Base-by-base conservation (phyloP, 92 coral and sea anemone genomes). In the Bergia sp. region DNA sequence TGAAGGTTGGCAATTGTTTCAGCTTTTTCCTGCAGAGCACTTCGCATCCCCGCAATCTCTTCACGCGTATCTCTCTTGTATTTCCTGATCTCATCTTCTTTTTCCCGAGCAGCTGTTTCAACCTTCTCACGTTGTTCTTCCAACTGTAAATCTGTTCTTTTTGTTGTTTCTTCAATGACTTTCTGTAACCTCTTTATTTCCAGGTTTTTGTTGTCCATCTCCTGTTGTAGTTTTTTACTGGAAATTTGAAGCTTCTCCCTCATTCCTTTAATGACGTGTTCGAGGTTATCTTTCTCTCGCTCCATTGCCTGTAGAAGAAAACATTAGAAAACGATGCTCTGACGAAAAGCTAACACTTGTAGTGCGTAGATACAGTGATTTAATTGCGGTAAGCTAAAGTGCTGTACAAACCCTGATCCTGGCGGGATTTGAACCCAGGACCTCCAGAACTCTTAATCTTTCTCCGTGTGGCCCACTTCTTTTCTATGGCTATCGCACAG, bases 151-250 rank as follows among this genome's bases (percentile, higher is more conserved):
- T 84, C 79, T 45, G 23, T 49, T 69, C 37, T 39, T 10, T n/a
- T 69, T 9, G 36, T 7, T 43, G 79, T 69, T 39, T 84, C 79
- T 50, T 84, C 65, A 5, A 43, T 16, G 29, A 37, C 36, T 69
- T 84, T 71, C 55, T 53, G 75, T 76, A 84, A 50, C 67, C 64
- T 69, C n/a, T 42, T 71, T 15, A 84, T 39, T 36, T 84, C 87
- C 0, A 29, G 2, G 55, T 53, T 50, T 84, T 84, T 84, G 64
- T 71, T 49, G 16, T 69, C 79, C 39, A 15, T 39, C 44, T 44
- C 65, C 49, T 71, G 58, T 16, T 84, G 20, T 10, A 44, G 43
- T 20, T 20, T 53, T 10, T 47, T 41, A 44, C 9, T 79, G 20
- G 40, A 41, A 15, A 42, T 67, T n/a, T 50, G 64, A 29, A 84